Evolutionary conservation across 2,888 invertebrate species (phyloP), one percentile per base, ranked within the genome.

Genomic region (Tetheella fluctuosa): DNA sequence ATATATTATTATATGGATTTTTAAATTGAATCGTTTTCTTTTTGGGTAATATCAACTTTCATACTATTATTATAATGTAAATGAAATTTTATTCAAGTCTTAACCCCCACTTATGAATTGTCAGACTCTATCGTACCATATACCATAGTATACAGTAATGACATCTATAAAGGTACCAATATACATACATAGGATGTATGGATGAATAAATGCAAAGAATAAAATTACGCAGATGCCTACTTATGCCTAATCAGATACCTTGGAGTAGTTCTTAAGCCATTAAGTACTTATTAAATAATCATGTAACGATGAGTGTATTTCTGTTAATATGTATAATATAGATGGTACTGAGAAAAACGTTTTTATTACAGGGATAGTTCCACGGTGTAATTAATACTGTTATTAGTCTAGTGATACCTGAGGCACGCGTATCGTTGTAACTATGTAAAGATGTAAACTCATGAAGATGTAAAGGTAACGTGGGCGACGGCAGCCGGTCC

Each of bases 381-480:
- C 64, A 65, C 63, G 63, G 71, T 70, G 79, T 83, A 83, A 84
- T 86, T 85, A 83, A 85, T 85, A 81, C 80, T 77, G 78, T 79
- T 81, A 84, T 84, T 81, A 79, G 80, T 48, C 8, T 4, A 20
- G 48, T 48, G 48, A 48, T 20, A 20, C 20, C 48, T 10, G 10
- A 20, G 48, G 76, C 73, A 63, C 65, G 66, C 62, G 67, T 72
- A 73, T 64, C 70, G 71, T 67, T 67, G 70, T 69, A 67, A 64
- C 68, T 67, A 67, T 63, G 57, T 58, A 62, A 61, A 61, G 60
- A 63, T 55, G 59, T 57, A 48, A 63, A 58, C 30, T 61, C 8
- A 48, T 48, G 48, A 48, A 48, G 48, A 48, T 48, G 48, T 23
- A 59, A 54, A 56, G n/a, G 37, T 48, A 60, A 60, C 64, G 67